These are phyloP conservation scores for Polyergus mexicanus DNA, from an alignment of 1,140 invertebrate species.

Conservation along the genomic window DNA sequence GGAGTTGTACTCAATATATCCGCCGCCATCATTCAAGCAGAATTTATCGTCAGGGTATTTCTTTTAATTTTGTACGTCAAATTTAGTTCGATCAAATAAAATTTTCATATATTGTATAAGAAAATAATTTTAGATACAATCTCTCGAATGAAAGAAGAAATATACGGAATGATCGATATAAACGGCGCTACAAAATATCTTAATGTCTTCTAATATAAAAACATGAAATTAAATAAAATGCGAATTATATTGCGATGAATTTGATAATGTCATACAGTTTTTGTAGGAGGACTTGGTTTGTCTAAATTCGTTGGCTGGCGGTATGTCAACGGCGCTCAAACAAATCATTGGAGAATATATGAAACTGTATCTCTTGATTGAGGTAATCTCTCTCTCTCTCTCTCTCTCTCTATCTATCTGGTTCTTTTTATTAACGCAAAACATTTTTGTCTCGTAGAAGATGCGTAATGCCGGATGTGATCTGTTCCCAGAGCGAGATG, in stretches of 20 bases:
- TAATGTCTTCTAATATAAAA: not conserved
- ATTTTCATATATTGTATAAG: not conserved
- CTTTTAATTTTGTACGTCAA: not conserved
- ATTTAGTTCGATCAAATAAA: not conserved
- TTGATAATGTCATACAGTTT: not conserved
- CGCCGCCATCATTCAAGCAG: slow-evolving; percentile 90
- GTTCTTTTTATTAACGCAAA: not conserved
- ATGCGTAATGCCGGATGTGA: slow-evolving; percentile 93
- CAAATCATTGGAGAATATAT: slow-evolving; percentile 87
- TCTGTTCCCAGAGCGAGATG: slow-evolving; percentile 95
- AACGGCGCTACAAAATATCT: no score
- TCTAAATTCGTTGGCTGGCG: slow-evolving; percentile 88
- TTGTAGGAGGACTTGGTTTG: slow-evolving; percentile 87
- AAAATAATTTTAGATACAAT: not conserved
- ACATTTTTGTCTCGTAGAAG: slow-evolving; percentile 85
- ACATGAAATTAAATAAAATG: not conserved
- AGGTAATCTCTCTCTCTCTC: slow-evolving; percentile 78
- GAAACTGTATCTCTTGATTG: slow-evolving; percentile 86
- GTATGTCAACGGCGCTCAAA: slow-evolving; percentile 86
- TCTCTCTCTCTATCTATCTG: no score
- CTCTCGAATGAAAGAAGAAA: not conserved
- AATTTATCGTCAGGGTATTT: slow-evolving; percentile 89
- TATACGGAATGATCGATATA: not conserved
- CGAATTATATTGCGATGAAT: not conserved
- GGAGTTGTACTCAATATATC: slow-evolving; percentile 89